phyloP scores from a whole-genome alignment of 2,797 vertebrate genomes.

The Mormyrus hasselquistii region DNA sequence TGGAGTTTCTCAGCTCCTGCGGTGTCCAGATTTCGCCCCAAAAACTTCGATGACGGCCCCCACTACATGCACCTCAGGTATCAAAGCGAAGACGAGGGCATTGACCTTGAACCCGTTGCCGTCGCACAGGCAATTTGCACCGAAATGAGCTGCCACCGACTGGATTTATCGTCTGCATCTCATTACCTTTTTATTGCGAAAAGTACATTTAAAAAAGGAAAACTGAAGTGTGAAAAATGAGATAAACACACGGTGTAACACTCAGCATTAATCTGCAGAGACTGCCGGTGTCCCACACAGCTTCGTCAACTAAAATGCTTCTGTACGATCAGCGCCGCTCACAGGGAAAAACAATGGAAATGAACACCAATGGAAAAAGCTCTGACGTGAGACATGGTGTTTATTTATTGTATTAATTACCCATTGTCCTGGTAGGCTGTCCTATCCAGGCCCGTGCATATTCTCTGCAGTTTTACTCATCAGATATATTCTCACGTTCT shows the following conservation, averaged over 20 bases:
- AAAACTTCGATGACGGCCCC: background rate
- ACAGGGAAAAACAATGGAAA: background rate
- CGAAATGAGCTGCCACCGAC: background rate
- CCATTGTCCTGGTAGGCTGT: background rate
- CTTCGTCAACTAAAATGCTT: background rate
- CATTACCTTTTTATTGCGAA: background rate
- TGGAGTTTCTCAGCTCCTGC: background rate
- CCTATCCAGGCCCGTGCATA: background rate
- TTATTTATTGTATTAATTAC: background rate
- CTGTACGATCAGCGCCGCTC: background rate
- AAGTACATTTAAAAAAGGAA: conserved; percentile 11
- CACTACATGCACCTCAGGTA: background rate
- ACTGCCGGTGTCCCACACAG: background rate
- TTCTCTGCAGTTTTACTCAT: background rate
- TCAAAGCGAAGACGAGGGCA: background rate
- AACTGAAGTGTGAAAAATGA: conserved; percentile 2
- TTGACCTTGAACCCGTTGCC: background rate
- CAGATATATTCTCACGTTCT: background rate
- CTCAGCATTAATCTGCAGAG: background rate
- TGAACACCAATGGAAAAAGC: background rate
- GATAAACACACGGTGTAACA: background rate
- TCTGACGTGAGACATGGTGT: background rate
- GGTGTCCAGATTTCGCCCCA: background rate
- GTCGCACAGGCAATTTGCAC: background rate
- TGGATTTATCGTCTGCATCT: background rate